phyloP scores from a whole-genome alignment of 2,113 vertebrate species.

The Camelus dromedarius region DNA sequence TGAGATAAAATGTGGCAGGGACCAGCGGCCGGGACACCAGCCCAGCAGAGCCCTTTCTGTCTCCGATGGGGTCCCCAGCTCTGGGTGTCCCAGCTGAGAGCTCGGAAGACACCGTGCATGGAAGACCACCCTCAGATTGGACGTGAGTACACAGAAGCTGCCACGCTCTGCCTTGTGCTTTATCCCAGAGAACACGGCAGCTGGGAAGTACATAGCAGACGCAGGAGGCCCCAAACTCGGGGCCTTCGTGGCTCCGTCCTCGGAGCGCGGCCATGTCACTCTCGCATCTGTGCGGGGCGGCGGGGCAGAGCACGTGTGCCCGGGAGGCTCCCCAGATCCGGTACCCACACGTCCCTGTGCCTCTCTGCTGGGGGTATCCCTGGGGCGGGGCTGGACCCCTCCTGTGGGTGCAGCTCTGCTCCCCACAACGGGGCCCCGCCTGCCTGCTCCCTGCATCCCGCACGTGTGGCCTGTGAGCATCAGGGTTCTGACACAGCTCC shows the following conservation, averaged over 20 bases:
- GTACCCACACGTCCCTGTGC: no score
- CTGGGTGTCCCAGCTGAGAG: not conserved
- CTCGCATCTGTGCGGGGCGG: not conserved
- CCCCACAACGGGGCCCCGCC: not conserved
- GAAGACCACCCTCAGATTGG: not conserved
- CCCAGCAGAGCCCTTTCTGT: no score
- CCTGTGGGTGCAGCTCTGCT: not conserved
- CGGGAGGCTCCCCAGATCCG: rapidly evolving
- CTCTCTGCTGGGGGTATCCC: not conserved
- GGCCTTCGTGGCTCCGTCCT: rapidly evolving
- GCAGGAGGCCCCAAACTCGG: rapidly evolving
- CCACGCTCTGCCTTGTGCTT: not conserved
- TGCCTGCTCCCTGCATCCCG: not conserved
- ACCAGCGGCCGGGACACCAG: not conserved
- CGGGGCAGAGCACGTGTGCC: not conserved
- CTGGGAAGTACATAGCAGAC: rapidly evolving
- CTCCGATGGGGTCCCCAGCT: not conserved
- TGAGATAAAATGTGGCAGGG: not conserved
- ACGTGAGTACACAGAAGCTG: not conserved
- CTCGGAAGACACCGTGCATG: not conserved
- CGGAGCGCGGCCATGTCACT: rapidly evolving
- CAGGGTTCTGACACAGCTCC: rapidly evolving
- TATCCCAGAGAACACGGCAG: not conserved
- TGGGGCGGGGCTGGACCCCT: no score
- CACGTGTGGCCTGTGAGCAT: not conserved